A percentile compares a stretch with the other conserved stretches of the same genome.
These are phyloP conservation scores for Potorous gilbertii DNA, from an alignment of 2,797 vertebrate genomes.

Conservation along the genomic window DNA sequence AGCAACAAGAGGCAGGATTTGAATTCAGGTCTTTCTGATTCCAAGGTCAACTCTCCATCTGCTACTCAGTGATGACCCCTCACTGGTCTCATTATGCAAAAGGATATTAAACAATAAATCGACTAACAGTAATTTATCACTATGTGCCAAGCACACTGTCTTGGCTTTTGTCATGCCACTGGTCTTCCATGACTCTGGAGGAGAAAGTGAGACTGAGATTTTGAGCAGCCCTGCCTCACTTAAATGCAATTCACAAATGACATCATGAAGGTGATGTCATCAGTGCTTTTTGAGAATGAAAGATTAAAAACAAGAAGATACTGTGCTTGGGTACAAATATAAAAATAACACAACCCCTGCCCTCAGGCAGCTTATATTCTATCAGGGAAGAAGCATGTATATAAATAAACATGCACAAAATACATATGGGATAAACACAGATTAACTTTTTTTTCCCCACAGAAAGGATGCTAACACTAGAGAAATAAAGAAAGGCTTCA, in stretches of 20 bases:
- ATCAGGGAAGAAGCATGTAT: background rate
- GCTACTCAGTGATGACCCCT: background rate
- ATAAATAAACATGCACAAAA: background rate
- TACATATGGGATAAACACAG: background rate
- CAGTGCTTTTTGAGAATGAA: background rate
- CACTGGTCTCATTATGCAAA: background rate
- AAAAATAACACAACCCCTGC: background rate
- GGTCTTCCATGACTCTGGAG: background rate
- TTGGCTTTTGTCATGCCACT: background rate
- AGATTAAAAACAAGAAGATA: background rate
- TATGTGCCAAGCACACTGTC: background rate
- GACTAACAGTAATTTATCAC: background rate
- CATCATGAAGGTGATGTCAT: background rate
- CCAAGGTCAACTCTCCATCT: background rate
- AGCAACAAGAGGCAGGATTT: background rate
- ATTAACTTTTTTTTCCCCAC: background rate
- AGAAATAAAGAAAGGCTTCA: background rate
- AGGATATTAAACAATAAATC: background rate
- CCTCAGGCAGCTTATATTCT: background rate
- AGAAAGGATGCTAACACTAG: background rate
- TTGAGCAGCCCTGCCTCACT: background rate
- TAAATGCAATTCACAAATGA: background rate
- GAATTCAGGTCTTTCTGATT: background rate
- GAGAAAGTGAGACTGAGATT: background rate
- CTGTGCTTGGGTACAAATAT: background rate